Conservation (phyloP, 2,888 invertebrate species). For the Torymus auratus region DNA sequence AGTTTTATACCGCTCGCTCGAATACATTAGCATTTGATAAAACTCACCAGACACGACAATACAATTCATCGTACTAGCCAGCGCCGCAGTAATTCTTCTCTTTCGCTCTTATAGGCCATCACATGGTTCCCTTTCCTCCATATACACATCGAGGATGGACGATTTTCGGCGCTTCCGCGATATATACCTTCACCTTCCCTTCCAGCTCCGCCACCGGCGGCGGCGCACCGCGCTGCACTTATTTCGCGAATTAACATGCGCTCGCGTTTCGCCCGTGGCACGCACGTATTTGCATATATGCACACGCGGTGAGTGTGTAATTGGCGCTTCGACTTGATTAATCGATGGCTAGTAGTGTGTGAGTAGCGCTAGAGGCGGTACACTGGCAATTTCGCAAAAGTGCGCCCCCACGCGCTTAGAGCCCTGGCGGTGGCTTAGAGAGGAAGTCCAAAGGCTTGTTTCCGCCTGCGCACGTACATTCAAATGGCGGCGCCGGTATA, state of each 20-base stretch:
- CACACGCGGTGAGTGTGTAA: constrained; percentile 19
- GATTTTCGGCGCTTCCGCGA: constrained; percentile 13
- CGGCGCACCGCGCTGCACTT: constrained; percentile 12
- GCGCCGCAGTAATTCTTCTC: no score
- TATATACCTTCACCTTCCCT: neutral
- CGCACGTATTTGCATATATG: constrained; percentile 50
- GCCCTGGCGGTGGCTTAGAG: no score
- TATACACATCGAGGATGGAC: constrained; percentile 4
- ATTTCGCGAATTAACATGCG: constrained; percentile 50
- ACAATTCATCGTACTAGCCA: no score
- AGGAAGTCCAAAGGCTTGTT: no score
- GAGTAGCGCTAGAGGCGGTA: no score
- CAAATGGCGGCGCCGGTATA: no score
- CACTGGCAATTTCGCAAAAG: constrained; percentile 20
- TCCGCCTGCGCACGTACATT: no score
- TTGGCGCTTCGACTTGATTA: constrained; percentile 50
- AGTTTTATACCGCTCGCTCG: neutral
- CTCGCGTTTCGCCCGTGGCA: constrained; percentile 15
- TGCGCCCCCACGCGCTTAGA: neutral
- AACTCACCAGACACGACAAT: no score
- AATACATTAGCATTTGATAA: no score
- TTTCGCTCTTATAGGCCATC: no score
- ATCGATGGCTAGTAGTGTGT: constrained; percentile 31
- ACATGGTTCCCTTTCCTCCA: neutral
- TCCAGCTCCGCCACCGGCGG: neutral